Conservation (phyloP, 2,113 vertebrate species). For the Lophochroa leadbeateri region DNA sequence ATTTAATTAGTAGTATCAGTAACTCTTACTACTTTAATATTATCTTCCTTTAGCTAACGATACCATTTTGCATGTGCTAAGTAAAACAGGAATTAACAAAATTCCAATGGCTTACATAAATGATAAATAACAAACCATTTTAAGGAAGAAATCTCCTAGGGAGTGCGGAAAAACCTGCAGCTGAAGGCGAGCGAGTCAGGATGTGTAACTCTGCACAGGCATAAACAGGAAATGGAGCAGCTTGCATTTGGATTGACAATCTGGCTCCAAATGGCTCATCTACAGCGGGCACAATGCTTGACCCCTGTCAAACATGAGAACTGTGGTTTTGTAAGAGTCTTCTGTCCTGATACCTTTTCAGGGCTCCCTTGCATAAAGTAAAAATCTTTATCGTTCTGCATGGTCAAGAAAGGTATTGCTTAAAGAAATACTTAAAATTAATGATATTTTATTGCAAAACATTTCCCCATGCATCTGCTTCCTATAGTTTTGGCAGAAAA, state of each 20-base stretch:
- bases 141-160: constrained; percentile 78
- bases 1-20: constrained; percentile 57
- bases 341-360: not conserved
- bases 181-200: constrained; percentile 80
- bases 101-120: constrained; percentile 76
- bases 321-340: not conserved
- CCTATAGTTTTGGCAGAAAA: not conserved
- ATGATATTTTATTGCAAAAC: constrained; percentile 20
- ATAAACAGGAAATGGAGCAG: constrained; percentile 88
- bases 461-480: not conserved
- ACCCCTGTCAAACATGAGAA: constrained; percentile 44
- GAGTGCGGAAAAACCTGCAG: constrained; percentile 76
- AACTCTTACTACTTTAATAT: constrained; percentile 51
- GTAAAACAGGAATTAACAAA: constrained; percentile 82
- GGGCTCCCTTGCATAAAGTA: not conserved
- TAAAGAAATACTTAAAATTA: not conserved
- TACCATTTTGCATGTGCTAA: constrained; percentile 67
- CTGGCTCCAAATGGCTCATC: constrained; percentile 67
- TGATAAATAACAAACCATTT: constrained; percentile 77
- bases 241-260: constrained; percentile 74
- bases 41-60: constrained; percentile 62
- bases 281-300: constrained; percentile 36
- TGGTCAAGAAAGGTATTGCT: not conserved
- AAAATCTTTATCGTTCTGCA: not conserved
- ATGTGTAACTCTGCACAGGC: constrained; percentile 79